A percentile compares a stretch with the other conserved stretches of the same genome.
phyloP scores from a whole-genome alignment of 1,140 invertebrate genomes.

The Rhagoletis pomonella region DNA sequence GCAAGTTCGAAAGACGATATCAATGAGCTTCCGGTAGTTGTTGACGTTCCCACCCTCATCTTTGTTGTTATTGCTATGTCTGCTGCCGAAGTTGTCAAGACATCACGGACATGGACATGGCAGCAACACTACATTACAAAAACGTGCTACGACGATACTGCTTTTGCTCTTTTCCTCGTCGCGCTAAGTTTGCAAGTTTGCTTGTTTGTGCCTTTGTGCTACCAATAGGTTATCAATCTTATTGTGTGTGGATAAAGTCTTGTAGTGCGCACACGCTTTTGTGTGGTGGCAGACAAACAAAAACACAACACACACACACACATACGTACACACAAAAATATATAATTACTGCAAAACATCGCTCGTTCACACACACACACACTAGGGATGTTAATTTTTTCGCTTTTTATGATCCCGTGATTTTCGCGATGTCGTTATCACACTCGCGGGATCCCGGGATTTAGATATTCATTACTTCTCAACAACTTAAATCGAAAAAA shows the following conservation, averaged over 20 bases:
- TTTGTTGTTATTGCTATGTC: too few relatives aligned
- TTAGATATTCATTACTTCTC: too few relatives aligned
- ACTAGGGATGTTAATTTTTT: too few relatives aligned
- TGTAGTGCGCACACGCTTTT: background rate
- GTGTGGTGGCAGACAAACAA: background rate
- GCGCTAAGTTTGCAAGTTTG: background rate
- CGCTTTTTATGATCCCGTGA: too few relatives aligned
- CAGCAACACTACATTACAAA: conserved; percentile 33
- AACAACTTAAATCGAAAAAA: too few relatives aligned
- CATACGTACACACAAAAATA: conserved; percentile 11
- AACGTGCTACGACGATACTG: background rate
- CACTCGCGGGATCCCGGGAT: too few relatives aligned
- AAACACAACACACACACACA: background rate
- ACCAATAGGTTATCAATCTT: conserved; percentile 55
- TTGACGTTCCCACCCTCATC: background rate
- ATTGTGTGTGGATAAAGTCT: conserved; percentile 24
- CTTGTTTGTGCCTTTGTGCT: background rate
- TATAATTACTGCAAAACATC: background rate
- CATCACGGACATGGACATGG: conserved; percentile 24
- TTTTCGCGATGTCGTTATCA: too few relatives aligned
- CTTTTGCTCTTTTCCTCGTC: background rate
- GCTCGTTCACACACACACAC: background rate
- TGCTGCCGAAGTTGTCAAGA: conserved; percentile 31
- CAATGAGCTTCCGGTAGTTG: conserved; percentile 10
- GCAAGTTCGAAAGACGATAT: conserved; percentile 38